Percentiles rank a stretch among this genome's conserved stretches.
Conservation (phyloP, 2,888 invertebrate species). For the Erebia palarica region DNA sequence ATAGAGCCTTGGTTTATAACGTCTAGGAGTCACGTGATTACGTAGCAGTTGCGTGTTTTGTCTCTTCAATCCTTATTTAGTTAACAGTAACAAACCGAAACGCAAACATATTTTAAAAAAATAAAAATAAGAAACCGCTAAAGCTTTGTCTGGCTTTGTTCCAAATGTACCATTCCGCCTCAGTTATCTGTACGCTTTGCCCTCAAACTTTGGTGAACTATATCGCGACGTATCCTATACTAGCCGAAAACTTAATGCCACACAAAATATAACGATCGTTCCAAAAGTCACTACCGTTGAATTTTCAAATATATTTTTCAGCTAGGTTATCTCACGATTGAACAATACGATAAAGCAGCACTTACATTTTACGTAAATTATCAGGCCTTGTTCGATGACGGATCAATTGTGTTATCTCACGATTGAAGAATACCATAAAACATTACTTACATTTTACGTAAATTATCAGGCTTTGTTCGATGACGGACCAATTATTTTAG, state of each 20-base stretch:
- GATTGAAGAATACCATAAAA: no score
- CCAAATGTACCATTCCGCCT: constrained; percentile 23
- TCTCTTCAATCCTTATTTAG: neutral
- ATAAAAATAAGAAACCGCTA: constrained; percentile 5
- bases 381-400: no score
- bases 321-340: no score
- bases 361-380: no score
- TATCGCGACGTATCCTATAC: constrained; percentile 8
- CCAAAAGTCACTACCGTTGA: neutral
- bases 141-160: constrained; percentile 11
- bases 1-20: no score
- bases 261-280: neutral
- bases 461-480: no score
- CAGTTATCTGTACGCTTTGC: constrained; percentile 8
- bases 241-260: constrained; percentile 13
- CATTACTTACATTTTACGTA: no score
- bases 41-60: neutral
- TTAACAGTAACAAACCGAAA: neutral
- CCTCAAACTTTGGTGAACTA: constrained; percentile 15
- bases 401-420: no score
- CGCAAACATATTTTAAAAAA: constrained; percentile 2
- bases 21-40: neutral
- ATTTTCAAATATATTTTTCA: neutral
- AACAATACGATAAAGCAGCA: no score
- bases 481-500: neutral